phyloP scores from a whole-genome alignment of 2,113 vertebrate species.

The Melozone crissalis region DNA sequence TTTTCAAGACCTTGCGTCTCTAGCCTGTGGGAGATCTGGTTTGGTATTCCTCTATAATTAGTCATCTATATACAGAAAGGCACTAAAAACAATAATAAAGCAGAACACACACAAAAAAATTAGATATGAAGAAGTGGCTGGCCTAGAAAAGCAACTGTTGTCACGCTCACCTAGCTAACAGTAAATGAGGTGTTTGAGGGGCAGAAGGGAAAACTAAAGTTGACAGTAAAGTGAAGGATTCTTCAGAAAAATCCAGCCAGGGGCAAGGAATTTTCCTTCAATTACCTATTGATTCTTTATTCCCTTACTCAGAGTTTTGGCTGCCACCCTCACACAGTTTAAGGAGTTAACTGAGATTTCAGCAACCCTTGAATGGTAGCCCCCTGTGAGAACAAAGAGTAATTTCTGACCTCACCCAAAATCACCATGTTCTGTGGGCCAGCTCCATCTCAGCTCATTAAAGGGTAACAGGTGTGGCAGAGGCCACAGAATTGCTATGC shows the following conservation, averaged over 20 bases:
- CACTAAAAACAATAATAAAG: not conserved
- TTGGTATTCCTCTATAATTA: not conserved
- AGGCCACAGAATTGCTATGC: not conserved
- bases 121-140: not conserved
- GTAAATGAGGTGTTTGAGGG: not conserved
- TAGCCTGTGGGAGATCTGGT: not conserved
- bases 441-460: not conserved
- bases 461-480: not conserved
- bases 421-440: fast-evolving
- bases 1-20: not conserved
- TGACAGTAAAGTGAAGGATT: not conserved
- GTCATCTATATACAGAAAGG: not conserved
- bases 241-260: not conserved
- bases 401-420: not conserved
- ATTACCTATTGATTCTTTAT: not conserved
- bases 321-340: not conserved
- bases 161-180: not conserved
- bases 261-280: not conserved
- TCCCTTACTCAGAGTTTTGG: not conserved
- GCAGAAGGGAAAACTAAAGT: not conserved
- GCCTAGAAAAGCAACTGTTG: not conserved
- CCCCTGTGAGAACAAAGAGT: not conserved
- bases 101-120: not conserved
- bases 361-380: not conserved
- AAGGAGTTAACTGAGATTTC: not conserved